Evolutionary conservation across 2,113 vertebrate species (phyloP), one percentile per base, ranked within the genome.

Genomic region (Gavialis gangeticus): DNA sequence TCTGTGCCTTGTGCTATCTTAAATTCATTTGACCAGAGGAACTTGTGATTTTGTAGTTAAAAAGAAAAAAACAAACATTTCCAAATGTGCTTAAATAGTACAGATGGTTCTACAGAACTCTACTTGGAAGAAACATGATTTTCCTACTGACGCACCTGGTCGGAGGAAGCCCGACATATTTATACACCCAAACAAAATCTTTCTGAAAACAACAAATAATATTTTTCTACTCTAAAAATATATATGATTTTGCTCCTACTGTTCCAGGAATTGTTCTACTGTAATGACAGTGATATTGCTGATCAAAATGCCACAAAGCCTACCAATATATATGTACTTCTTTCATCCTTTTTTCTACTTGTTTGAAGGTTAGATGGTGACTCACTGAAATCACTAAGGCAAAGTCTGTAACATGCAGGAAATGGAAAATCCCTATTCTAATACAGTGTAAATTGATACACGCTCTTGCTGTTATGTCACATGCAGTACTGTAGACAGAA

Each of bases 151-250:
- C 28, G 80, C 34, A 76, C 34, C 12, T 59, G 37, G 46, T 93
- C 58, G 21, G 86, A 91, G 90, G 93, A 96, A 90, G 24, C 14
- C 37, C 78, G 90, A 92, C 66, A 86, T 46, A 21, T 76, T 56
- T 28, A 69, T 19, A 22, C 17, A 57, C 54, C 25, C 24, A 76
- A 76, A 56, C 22, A 82, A 95, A 89, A 4, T 62, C 3, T 55
- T 91, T 78, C 28, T 62, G 66, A 25, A 94, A 81, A 57, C 77
- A 71, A 85, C 92, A 89, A 81, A 79, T 80, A 7, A 24, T 3
- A 15, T 54, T 1, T 75, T 90, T 58, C 67, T 24, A 21, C 67
- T 58, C 55, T 75, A 88, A 57, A 89, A 4, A 85, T 75, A 54
- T 46, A 78, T 87, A 59, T 84, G 5, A 86, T 78, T 82, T 83